These are phyloP conservation scores for Chelon labrosus DNA, from an alignment of 2,797 vertebrate species.

Conservation along the genomic window DNA sequence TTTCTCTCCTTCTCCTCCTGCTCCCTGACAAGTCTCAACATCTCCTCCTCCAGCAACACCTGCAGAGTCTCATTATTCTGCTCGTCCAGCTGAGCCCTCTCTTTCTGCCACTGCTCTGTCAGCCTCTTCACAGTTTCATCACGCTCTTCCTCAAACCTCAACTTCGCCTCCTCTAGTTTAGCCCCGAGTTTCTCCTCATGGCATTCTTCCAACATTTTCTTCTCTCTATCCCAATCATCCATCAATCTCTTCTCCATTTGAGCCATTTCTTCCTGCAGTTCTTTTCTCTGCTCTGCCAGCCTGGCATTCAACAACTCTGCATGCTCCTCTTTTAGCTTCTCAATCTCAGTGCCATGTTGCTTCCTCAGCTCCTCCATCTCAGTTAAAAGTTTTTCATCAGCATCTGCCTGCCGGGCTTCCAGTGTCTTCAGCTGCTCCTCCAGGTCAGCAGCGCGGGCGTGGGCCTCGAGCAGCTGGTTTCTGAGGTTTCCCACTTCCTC, in stretches of 20 bases:
- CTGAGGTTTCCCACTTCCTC: slow-evolving; percentile 73
- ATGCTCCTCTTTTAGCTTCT: slow-evolving; percentile 63
- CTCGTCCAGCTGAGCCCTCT: slow-evolving; percentile 76
- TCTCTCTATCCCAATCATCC: slow-evolving; percentile 70
- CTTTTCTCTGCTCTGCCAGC: slow-evolving; percentile 68
- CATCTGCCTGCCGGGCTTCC: slow-evolving; percentile 46
- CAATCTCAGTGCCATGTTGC: slow-evolving; percentile 58
- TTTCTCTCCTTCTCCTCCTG: slow-evolving; percentile 77
- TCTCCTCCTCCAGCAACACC: slow-evolving; percentile 79
- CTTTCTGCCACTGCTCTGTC: slow-evolving; percentile 75
- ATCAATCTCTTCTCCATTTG: slow-evolving; percentile 62
- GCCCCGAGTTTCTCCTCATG: slow-evolving; percentile 63
- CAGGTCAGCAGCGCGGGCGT: slow-evolving; percentile 56
- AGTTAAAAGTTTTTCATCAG: slow-evolving; percentile 20
- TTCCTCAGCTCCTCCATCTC: slow-evolving; percentile 69
- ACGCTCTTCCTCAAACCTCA: slow-evolving; percentile 63
- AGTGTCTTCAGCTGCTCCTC: slow-evolving; percentile 76
- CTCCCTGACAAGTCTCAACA: slow-evolving; percentile 73
- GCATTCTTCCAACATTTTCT: slow-evolving; percentile 50
- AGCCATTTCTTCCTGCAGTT: slow-evolving; percentile 55
- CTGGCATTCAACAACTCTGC: slow-evolving; percentile 48
- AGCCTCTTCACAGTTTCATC: slow-evolving; percentile 60
- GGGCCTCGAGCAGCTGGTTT: slow-evolving; percentile 71
- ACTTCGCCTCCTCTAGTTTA: slow-evolving; percentile 69
- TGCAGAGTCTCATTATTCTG: slow-evolving; percentile 75